Evolutionary conservation across 1,140 invertebrate species (phyloP), one percentile per base, ranked within the genome.

Genomic region (Polypedilum pembai): DNA sequence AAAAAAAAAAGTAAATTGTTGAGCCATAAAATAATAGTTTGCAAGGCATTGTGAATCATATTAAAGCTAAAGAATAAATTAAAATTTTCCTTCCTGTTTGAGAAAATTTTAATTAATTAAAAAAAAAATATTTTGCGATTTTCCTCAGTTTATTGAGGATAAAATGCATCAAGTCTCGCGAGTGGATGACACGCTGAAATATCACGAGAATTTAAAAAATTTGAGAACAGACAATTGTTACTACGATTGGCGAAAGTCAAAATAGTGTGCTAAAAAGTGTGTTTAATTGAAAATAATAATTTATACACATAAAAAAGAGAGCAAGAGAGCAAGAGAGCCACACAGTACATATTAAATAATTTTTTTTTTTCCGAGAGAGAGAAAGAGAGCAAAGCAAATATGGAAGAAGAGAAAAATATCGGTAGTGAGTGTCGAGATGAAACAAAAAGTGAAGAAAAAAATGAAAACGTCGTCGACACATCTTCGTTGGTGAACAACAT

Each of bases 211-310:
- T 33, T 33, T 33, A 5, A 69, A 69, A 20, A 20, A 69, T 21
- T 69, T 18, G 65, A 69, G 20, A 69, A 69, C 65, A 18, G 65
- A 69, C 65, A 69, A 69, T 56, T 56, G 15, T 33, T 33, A 33
- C 5, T 33, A 33, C 24, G 5, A 33, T 69, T 69, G 65, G 65
- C 65, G 65, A 69, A 69, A 69, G 20, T 21, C 20, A 7, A 69
- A 69, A 69, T 69, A 69, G 65, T 69, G 65, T 69, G 65, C 8
- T 69, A 56, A 56, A n/a, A 56, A 56, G 45, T 56, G 45, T 56
- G 45, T n/a, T 69, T 20, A 69, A 69, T 69, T 69, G 20, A 69
- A 20, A 69, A 69, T 69, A 69, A 21, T 18, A 21, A 69, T 20
- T 18, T 20, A 69, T 69, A 69, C 12, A 69, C 17, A 17, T 17